Conservation (phyloP, 2,113 vertebrate species). For the Stigmatopora argus region DNA sequence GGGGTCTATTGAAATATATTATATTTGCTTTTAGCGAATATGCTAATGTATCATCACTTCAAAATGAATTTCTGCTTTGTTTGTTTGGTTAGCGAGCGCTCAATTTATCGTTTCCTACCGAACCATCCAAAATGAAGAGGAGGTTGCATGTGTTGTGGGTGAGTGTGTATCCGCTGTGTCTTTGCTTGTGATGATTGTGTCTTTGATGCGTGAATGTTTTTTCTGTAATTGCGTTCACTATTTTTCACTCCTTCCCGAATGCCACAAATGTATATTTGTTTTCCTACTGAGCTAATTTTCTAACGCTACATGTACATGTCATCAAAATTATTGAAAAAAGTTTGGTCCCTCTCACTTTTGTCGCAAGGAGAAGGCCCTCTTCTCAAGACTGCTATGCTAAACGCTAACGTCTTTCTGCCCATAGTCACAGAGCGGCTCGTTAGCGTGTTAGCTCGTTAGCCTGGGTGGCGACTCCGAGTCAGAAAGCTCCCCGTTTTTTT, state of each 20-base stretch:
- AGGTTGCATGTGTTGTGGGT: no score
- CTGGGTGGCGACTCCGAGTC: conserved; percentile 7
- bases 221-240: no score
- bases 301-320: neutral
- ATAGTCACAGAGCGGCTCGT: neutral
- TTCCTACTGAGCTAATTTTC: conserved; percentile 51
- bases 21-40: conserved; percentile 54
- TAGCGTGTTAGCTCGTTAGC: neutral
- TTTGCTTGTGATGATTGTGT: no score
- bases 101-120: neutral
- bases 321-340: neutral
- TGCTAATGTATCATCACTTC: conserved; percentile 23
- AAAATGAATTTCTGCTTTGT: conserved; percentile 42
- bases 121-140: no score
- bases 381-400: conserved; percentile 67
- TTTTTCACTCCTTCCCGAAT: no score
- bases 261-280: conserved; percentile 43
- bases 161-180: no score
- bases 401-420: conserved; percentile 19
- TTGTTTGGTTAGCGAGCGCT: neutral
- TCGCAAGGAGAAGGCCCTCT: conserved; percentile 38
- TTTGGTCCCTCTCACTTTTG: neutral
- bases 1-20: conserved; percentile 62
- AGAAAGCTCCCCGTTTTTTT: conserved; percentile 13
- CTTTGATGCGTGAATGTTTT: no score